Evolutionary conservation across 2,888 invertebrate genomes (phyloP).

Genomic region (Spodoptera exigua): DNA sequence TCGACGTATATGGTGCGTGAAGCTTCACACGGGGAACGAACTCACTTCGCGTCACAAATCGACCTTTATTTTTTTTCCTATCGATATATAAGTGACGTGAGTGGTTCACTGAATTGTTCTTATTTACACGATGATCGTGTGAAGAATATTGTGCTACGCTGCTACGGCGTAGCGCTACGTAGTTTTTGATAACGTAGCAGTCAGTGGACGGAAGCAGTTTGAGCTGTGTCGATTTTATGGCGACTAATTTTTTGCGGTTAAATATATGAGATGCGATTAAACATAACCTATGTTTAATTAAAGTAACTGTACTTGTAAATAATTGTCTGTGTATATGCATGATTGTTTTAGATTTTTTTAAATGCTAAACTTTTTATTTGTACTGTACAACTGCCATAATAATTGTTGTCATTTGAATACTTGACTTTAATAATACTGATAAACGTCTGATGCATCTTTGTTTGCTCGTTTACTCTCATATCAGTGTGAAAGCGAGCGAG

Average conservation of each 20-base stretch:
- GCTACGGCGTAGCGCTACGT: constrained; percentile 42
- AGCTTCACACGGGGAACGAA: constrained; percentile 55
- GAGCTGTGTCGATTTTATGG: constrained; percentile 7
- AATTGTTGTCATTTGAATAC: neutral
- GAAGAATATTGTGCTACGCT: constrained; percentile 13
- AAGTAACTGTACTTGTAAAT: too few relatives aligned
- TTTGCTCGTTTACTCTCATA: constrained; percentile 34
- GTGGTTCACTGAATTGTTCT: constrained; percentile 32
- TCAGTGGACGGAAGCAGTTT: neutral
- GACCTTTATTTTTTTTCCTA: constrained; percentile 51
- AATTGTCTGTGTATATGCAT: too few relatives aligned
- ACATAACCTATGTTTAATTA: too few relatives aligned
- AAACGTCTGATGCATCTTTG: constrained; percentile 32
- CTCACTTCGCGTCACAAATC: constrained; percentile 55
- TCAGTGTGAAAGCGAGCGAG: constrained; percentile 37
- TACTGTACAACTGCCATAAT: neutral
- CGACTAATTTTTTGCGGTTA: too few relatives aligned
- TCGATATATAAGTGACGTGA: constrained; percentile 38
- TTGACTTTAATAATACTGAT: constrained; percentile 29
- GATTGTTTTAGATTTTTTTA: too few relatives aligned
- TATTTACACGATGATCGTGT: constrained; percentile 22
- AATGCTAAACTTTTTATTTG: too few relatives aligned
- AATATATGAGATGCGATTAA: too few relatives aligned
- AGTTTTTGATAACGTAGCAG: neutral
- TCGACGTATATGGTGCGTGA: constrained; percentile 67